phyloP scores from a whole-genome alignment of 2,888 invertebrate genomes.

The Pseudococcus jackbeardsleyi region DNA sequence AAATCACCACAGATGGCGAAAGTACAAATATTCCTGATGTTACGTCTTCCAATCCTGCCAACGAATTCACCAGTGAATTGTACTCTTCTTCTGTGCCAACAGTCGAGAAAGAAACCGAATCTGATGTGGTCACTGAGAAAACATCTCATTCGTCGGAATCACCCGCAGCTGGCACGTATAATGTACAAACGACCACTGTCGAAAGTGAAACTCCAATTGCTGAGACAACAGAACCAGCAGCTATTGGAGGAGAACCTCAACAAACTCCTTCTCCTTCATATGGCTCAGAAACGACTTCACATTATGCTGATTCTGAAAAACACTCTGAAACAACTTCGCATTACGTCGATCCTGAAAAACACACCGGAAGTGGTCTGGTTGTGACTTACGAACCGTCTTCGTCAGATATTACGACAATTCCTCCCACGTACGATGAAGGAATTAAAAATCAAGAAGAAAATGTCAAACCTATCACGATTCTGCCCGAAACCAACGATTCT shows the following conservation, averaged over 20 bases:
- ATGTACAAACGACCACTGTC: not conserved
- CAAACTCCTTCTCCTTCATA: not conserved
- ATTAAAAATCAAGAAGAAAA: not conserved
- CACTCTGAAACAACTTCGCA: not conserved
- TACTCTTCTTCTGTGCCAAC: constrained; percentile 3
- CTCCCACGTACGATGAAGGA: not conserved
- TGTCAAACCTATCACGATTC: constrained; percentile 29
- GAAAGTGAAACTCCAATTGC: not conserved
- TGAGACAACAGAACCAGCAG: not conserved
- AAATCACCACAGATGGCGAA: not conserved
- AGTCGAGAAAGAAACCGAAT: not conserved
- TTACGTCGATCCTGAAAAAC: not conserved
- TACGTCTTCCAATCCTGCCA: not conserved
- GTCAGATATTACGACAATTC: not conserved
- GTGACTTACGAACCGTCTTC: not conserved
- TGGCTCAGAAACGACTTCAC: not conserved
- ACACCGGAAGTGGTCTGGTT: not conserved
- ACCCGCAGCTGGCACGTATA: not conserved
- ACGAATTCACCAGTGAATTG: constrained; percentile 27
- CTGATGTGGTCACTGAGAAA: not conserved
- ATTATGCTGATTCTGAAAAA: not conserved
- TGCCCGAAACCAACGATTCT: constrained; percentile 22
- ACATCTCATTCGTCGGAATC: not conserved
- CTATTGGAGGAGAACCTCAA: not conserved
- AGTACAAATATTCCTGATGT: not conserved